A percentile compares a stretch with the other conserved stretches of the same genome.
Conservation (phyloP, 2,113 vertebrate species). For the Gobiocypris rarus region DNA sequence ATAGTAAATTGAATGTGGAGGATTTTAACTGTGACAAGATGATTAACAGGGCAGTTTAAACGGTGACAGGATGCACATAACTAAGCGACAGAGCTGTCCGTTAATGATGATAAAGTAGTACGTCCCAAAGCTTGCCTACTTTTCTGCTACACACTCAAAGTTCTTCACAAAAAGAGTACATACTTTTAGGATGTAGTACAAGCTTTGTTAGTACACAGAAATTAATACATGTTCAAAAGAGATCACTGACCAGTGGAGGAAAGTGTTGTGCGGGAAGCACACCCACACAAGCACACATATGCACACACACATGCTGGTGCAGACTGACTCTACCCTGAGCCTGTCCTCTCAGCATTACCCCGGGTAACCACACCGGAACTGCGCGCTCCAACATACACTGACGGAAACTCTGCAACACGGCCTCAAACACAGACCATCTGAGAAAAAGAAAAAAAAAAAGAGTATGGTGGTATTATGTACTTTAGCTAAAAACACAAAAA, state of each 20-base stretch:
- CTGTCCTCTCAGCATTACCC: constrained; percentile 78
- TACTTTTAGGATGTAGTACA: too few relatives aligned
- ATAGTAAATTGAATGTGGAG: too few relatives aligned
- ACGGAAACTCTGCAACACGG: constrained; percentile 82
- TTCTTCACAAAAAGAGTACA: too few relatives aligned
- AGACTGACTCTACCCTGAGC: constrained; percentile 77
- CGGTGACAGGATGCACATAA: too few relatives aligned
- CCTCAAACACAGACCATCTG: constrained; percentile 83
- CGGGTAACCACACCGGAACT: constrained; percentile 81
- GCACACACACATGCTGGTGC: constrained; percentile 87
- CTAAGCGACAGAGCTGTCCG: too few relatives aligned
- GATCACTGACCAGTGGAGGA: constrained; percentile 82
- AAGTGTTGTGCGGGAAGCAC: constrained; percentile 79
- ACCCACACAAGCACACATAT: constrained; percentile 85
- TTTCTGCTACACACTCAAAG: too few relatives aligned
- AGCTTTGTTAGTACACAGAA: constrained; percentile 44
- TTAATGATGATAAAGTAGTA: too few relatives aligned
- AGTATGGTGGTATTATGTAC: background rate
- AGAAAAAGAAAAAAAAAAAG: constrained; percentile 5
- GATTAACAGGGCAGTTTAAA: too few relatives aligned
- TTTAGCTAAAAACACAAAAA: background rate
- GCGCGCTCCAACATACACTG: constrained; percentile 83
- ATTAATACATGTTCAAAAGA: background rate
- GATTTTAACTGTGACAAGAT: too few relatives aligned
- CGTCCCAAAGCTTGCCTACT: too few relatives aligned